Evolutionary conservation across 2,113 vertebrate species (phyloP), one percentile per base, ranked within the genome.

Genomic region (Neotoma lepida): DNA sequence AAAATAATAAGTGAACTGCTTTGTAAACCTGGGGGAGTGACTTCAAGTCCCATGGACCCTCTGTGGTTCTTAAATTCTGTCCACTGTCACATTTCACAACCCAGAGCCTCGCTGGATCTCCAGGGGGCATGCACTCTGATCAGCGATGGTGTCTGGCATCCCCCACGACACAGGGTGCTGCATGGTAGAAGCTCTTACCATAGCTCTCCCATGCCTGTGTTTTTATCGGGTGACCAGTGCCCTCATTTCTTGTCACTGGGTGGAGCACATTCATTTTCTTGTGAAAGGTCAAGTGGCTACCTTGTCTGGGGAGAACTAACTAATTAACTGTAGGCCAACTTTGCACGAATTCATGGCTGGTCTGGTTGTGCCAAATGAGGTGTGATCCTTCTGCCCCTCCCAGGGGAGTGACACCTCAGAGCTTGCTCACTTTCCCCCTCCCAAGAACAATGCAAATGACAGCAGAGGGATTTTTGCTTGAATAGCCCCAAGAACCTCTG

Each of bases 361-460:
- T 41, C 91, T 41, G 70, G 89, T 70, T 61, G 86, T 20, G 41
- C 14, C 46, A 18, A 89, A 88, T n/a, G 78, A 58, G 93, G 49
- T 66, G 39, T 90, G 71, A 94, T 1, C 56, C 80, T 61, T 66
- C 58, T 49, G 64, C 24, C 58, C 85, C 86, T 71, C 93, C 90
- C 56, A 7, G 33, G 76, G 86, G 77, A 84, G 9, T 12, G 41
- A 46, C 18, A 78, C 86, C 64, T 30, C 78, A 17, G 30, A 39
- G n/a, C 64, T 88, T 0, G 9, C 41, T 74, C 33, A n/a, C 46
- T 73, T 66, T 77, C 41, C 44, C 81, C 70, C 88, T 86, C 94
- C 71, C 7, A 5, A 88, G 84, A 94, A 91, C 30, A 73, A 97
- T 95, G 92, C 95, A 96, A 97, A 96, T 96, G 54, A 96, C 80